These are phyloP conservation scores for Apantesis nais DNA, from an alignment of 2,888 invertebrate species.

Conservation along the genomic window DNA sequence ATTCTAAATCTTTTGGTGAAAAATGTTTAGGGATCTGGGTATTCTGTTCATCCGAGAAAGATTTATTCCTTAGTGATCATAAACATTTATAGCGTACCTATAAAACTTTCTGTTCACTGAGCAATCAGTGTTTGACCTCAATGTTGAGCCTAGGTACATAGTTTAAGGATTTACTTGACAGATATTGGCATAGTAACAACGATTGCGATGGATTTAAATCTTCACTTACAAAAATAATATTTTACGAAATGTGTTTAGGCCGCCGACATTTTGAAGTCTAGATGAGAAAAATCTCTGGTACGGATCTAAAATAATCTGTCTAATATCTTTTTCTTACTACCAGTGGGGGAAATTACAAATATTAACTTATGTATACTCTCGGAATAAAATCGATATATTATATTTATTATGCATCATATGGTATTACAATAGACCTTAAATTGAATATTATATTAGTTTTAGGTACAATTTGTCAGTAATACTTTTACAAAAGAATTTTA, in stretches of 20 bases:
- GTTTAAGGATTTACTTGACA: constrained; percentile 22
- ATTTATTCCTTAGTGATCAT: constrained; percentile 36
- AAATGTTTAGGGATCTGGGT: constrained; percentile 17
- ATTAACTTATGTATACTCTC: too few species aligned
- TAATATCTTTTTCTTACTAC: too few species aligned
- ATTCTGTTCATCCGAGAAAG: constrained; percentile 26
- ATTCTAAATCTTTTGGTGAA: not conserved
- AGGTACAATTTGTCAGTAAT: too few species aligned
- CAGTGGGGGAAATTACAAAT: too few species aligned
- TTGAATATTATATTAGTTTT: too few species aligned
- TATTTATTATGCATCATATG: too few species aligned
- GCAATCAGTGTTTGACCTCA: constrained; percentile 34
- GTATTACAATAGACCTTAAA: too few species aligned
- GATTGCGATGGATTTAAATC: constrained; percentile 11
- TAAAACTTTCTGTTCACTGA: constrained; percentile 40
- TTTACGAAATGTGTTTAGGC: not conserved
- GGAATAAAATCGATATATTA: too few species aligned
- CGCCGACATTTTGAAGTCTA: not conserved
- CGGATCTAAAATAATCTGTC: too few species aligned
- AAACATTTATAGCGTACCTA: constrained; percentile 42
- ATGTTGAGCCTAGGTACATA: constrained; percentile 28
- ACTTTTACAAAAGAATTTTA: too few species aligned
- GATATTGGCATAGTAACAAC: constrained; percentile 3
- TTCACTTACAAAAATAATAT: constrained; percentile 15
- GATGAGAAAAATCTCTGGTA: too few species aligned